Evolutionary conservation across 2,888 invertebrate genomes (phyloP).

Genomic region (Diachrysia chrysitis): DNA sequence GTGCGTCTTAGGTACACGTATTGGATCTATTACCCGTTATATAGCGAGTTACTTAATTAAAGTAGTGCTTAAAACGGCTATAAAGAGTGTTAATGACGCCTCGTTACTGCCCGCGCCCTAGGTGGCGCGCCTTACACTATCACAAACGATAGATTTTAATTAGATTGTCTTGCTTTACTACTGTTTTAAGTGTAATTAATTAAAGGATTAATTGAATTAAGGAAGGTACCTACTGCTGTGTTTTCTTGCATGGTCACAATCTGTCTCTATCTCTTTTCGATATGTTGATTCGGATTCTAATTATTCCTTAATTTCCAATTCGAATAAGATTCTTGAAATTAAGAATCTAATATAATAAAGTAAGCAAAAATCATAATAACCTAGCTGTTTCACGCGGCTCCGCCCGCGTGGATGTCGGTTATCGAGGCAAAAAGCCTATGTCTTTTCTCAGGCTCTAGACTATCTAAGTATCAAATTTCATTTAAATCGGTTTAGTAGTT

Average conservation of each 20-base stretch:
- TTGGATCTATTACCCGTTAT: constrained; percentile 34
- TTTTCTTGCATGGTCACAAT: neutral
- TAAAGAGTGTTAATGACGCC: constrained; percentile 80
- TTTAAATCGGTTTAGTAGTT: too few relatives aligned
- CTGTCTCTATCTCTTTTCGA: too few relatives aligned
- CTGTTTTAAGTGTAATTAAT: neutral
- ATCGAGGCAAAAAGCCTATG: too few relatives aligned
- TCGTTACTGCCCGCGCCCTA: constrained; percentile 78
- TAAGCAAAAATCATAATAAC: too few relatives aligned
- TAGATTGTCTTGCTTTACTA: constrained; percentile 15
- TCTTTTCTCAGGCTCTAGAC: too few relatives aligned
- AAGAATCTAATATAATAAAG: neutral
- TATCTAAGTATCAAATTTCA: too few relatives aligned
- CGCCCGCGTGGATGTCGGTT: too few relatives aligned
- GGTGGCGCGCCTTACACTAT: constrained; percentile 74
- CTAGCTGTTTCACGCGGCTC: too few relatives aligned
- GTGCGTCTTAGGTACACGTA: constrained; percentile 26
- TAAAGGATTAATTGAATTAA: neutral
- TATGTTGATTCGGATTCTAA: too few relatives aligned
- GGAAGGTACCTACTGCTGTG: too few relatives aligned
- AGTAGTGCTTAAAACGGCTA: constrained; percentile 79
- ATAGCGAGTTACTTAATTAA: constrained; percentile 78
- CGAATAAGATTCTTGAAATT: neutral
- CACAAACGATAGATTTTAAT: constrained; percentile 39
- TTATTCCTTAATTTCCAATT: neutral